Conservation (phyloP, 2,113 vertebrate species). For the Atractosteus spatula region DNA sequence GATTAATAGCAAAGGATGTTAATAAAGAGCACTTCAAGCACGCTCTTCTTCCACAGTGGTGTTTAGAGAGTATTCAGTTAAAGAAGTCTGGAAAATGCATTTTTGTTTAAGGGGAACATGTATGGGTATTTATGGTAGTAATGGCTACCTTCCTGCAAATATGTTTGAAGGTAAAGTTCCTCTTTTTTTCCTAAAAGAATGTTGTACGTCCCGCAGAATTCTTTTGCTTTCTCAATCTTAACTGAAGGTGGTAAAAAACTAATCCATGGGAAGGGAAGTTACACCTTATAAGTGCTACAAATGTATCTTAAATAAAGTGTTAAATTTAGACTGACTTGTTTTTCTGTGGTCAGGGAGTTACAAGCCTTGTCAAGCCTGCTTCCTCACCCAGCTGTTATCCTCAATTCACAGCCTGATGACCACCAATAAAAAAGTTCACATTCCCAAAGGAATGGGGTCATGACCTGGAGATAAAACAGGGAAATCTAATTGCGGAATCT, state of each 20-base stretch:
- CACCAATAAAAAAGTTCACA: conserved; percentile 27
- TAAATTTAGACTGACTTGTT: conserved; percentile 24
- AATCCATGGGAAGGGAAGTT: conserved; percentile 5
- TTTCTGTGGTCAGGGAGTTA: conserved; percentile 32
- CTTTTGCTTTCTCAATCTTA: neutral
- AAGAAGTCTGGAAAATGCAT: too few species aligned
- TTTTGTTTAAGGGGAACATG: too few species aligned
- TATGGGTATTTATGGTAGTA: too few species aligned
- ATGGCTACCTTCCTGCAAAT: neutral
- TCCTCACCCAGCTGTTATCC: conserved; percentile 5
- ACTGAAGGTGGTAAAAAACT: neutral
- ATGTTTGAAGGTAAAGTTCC: neutral
- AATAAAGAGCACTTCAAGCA: too few species aligned
- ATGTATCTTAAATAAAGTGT: conserved; percentile 22
- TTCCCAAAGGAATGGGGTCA: conserved; percentile 27
- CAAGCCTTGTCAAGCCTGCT: conserved; percentile 33
- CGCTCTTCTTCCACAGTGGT: too few species aligned
- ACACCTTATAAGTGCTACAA: neutral
- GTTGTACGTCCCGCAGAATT: neutral
- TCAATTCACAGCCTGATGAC: conserved; percentile 26
- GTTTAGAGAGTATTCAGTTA: too few species aligned
- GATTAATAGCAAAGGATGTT: too few species aligned
- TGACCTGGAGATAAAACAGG: conserved; percentile 20
- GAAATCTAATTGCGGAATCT: conserved; percentile 35
- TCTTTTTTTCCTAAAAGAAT: neutral